These are phyloP conservation scores for Camponotus floridanus DNA, from an alignment of 1,140 invertebrate species.

Conservation along the genomic window DNA sequence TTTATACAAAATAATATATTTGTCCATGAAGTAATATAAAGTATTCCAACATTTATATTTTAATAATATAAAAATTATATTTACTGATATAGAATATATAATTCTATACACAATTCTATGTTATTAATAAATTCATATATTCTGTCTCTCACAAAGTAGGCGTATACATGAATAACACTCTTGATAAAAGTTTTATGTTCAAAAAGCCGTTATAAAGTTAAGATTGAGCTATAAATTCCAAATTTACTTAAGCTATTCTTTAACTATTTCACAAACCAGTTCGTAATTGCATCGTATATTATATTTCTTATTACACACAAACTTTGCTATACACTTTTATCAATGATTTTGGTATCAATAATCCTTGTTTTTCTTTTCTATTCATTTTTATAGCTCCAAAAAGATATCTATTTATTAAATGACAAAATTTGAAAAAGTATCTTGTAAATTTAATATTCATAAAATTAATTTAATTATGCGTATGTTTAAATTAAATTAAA, in stretches of 20 bases:
- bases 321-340: slow-evolving; percentile 38
- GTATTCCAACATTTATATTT: not conserved
- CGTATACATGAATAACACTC: slow-evolving; percentile 33
- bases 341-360: not conserved
- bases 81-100: not conserved
- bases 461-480: not conserved
- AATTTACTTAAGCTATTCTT: slow-evolving; percentile 74
- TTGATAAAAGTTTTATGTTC: slow-evolving; percentile 60
- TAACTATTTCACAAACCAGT: slow-evolving; percentile 66
- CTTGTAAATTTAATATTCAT: not conserved
- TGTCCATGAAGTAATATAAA: not conserved
- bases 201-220: slow-evolving; percentile 74
- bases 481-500: not conserved
- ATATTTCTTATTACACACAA: slow-evolving; percentile 61
- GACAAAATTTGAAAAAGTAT: not conserved
- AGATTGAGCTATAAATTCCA: slow-evolving; percentile 80
- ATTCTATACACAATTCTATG: not conserved
- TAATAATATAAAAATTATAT: not conserved
- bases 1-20: not conserved
- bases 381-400: not conserved
- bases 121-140: slow-evolving; percentile 41
- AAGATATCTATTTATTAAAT: not conserved
- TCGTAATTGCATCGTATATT: slow-evolving; percentile 72
- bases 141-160: not conserved
- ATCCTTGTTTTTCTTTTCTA: not conserved